phyloP scores from a whole-genome alignment of 2,113 vertebrate species.

The Kryptolebias marmoratus region DNA sequence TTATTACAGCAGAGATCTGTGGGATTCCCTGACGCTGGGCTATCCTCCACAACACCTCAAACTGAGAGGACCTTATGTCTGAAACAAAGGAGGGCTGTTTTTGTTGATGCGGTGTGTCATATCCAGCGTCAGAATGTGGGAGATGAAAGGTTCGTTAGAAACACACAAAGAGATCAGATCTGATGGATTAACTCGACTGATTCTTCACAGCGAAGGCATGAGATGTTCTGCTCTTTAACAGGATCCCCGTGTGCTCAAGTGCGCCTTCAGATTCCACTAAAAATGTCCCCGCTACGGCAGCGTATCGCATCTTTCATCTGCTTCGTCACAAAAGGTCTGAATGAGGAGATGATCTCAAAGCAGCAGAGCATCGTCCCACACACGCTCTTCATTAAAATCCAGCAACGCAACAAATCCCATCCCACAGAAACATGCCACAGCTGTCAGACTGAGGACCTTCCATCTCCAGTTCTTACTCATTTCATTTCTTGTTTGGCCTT shows the following conservation, averaged over 20 bases:
- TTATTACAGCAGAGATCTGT: constrained; percentile 63
- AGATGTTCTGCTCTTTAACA: constrained; percentile 45
- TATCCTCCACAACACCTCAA: constrained; percentile 48
- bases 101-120: not conserved
- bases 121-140: constrained; percentile 13
- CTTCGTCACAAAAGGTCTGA: constrained; percentile 48
- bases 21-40: constrained; percentile 71
- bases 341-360: constrained; percentile 26
- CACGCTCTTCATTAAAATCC: constrained; percentile 62
- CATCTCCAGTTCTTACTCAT: constrained; percentile 5
- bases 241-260: constrained; percentile 4
- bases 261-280: constrained; percentile 38
- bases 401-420: constrained; percentile 58
- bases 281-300: constrained; percentile 44
- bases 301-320: constrained; percentile 51
- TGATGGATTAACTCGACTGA: constrained; percentile 6
- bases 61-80: constrained; percentile 13
- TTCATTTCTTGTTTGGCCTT: not conserved
- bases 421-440: constrained; percentile 21
- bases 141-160: constrained; percentile 11
- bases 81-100: constrained; percentile 21
- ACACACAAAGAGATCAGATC: constrained; percentile 33
- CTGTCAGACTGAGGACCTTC: constrained; percentile 29
- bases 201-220: constrained; percentile 35
- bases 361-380: constrained; percentile 56